A percentile compares a stretch with the other conserved stretches of the same genome.
Evolutionary conservation across 2,113 vertebrate species (phyloP).

Genomic region (Procavia capensis): DNA sequence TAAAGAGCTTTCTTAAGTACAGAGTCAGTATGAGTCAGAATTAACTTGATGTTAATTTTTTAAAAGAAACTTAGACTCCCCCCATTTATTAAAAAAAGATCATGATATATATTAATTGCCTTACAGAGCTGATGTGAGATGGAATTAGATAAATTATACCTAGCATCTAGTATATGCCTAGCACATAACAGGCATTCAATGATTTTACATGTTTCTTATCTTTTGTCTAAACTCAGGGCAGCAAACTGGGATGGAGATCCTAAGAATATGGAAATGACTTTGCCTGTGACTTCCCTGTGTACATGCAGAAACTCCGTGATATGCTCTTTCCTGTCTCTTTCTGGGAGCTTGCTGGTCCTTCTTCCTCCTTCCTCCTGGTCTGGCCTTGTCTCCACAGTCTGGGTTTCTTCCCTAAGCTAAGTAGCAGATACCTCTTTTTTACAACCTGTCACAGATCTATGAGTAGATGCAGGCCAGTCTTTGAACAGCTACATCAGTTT

Average conservation of each 20-base stretch:
- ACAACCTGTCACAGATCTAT: slow-evolving; percentile 54
- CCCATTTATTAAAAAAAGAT: neutral
- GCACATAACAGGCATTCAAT: rapidly evolving
- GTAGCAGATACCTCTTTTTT: slow-evolving; percentile 35
- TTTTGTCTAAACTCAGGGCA: neutral
- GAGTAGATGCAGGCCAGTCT: slow-evolving; percentile 33
- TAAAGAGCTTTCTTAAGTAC: neutral
- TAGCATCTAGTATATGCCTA: neutral
- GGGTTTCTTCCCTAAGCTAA: slow-evolving; percentile 14
- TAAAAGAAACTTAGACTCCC: neutral
- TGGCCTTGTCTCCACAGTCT: neutral
- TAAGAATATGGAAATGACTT: neutral
- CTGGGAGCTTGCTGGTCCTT: neutral
- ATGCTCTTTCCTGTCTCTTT: neutral
- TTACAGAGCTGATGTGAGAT: neutral
- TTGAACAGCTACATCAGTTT: neutral
- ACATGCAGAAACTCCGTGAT: rapidly evolving
- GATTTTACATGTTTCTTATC: rapidly evolving
- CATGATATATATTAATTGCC: neutral
- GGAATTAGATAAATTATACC: neutral
- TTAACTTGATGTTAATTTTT: no score
- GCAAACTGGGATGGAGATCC: neutral
- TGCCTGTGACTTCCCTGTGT: neutral
- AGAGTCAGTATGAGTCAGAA: no score
- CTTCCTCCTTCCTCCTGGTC: neutral